These are phyloP conservation scores for Narcine bancroftii DNA, from an alignment of 2,113 vertebrate genomes.

Conservation along the genomic window DNA sequence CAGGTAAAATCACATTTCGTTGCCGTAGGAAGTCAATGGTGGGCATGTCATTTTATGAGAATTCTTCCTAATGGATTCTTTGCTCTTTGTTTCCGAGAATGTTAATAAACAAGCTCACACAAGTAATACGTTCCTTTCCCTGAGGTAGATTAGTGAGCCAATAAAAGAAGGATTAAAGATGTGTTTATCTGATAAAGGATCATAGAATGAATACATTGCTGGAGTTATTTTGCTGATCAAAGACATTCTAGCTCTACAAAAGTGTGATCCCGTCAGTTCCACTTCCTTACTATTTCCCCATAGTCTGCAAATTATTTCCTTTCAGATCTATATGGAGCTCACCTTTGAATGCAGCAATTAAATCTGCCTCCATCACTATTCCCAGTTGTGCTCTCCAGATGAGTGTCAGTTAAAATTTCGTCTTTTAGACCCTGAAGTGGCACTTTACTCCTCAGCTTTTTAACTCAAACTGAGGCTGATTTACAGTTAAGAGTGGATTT, in stretches of 20 bases:
- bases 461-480: background rate
- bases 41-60: background rate
- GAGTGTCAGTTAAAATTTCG: background rate
- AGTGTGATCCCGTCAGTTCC: too few relatives aligned
- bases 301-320: too few relatives aligned
- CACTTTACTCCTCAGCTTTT: background rate
- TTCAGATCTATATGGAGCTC: too few relatives aligned
- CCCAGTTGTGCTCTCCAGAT: too few relatives aligned
- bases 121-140: background rate
- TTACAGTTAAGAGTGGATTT: background rate
- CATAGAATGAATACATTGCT: too few relatives aligned
- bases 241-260: too few relatives aligned
- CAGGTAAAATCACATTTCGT: background rate
- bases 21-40: background rate
- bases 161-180: background rate
- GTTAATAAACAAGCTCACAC: background rate
- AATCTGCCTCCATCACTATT: too few relatives aligned
- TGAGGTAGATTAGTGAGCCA: background rate
- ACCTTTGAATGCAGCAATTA: too few relatives aligned
- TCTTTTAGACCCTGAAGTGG: background rate
- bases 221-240: too few relatives aligned
- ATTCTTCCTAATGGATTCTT: background rate
- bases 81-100: background rate
- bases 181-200: background rate
- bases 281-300: too few relatives aligned